These are phyloP conservation scores for Rhopalosiphum padi DNA, from an alignment of 1,140 invertebrate species.

Conservation along the genomic window DNA sequence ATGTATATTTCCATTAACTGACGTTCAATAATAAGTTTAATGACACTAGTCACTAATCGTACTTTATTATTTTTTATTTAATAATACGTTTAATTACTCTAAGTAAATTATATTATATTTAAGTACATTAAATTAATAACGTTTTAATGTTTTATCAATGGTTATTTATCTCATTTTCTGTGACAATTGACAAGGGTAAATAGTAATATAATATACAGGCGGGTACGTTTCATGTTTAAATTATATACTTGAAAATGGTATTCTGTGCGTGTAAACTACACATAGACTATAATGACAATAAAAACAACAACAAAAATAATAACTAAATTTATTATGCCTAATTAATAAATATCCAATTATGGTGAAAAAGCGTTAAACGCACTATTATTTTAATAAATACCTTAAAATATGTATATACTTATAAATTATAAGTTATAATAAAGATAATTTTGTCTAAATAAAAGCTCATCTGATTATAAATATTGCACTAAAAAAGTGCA, in stretches of 20 bases:
- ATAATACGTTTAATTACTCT: neutral
- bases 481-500: neutral
- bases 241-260: neutral
- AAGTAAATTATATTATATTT: neutral
- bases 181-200: neutral
- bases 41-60: neutral
- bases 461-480: neutral
- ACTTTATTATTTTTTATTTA: conserved; percentile 2
- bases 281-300: neutral
- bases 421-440: neutral
- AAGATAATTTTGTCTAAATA: neutral
- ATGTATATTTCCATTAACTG: neutral
- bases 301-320: neutral
- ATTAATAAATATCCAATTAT: neutral
- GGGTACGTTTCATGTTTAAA: neutral
- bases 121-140: neutral
- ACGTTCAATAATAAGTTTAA: conserved; percentile 3
- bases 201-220: neutral
- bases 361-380: neutral
- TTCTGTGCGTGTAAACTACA: neutral
- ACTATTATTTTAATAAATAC: neutral
- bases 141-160: neutral
- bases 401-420: neutral
- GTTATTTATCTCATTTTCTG: neutral
- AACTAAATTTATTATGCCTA: neutral